phyloP scores from a whole-genome alignment of 2,888 invertebrate genomes.

The Philopedon plagiatum region DNA sequence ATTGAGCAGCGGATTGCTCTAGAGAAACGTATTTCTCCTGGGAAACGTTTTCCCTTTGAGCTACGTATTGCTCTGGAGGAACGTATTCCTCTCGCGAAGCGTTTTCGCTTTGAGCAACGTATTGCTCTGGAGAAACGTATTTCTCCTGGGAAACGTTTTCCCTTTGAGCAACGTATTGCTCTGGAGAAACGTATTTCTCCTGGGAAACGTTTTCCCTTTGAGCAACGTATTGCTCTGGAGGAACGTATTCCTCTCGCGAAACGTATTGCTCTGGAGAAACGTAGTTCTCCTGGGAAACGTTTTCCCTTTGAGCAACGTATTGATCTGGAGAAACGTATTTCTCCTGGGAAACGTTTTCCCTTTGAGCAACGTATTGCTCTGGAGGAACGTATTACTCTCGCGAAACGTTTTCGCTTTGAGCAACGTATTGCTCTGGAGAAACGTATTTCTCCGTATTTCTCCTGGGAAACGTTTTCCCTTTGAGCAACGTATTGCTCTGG shows the following conservation, averaged over 20 bases:
- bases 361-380: conserved; percentile 5
- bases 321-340: background rate
- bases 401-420: conserved; percentile 1
- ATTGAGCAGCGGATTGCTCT: too few species aligned
- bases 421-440: background rate
- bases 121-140: too few species aligned
- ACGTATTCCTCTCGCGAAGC: background rate
- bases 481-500: conserved; percentile 4
- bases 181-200: background rate
- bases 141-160: conserved; percentile 6
- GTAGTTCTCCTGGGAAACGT: background rate
- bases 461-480: background rate
- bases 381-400: too few species aligned
- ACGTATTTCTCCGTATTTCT: background rate
- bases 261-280: background rate
- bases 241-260: too few species aligned
- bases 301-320: background rate
- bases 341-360: background rate
- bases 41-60: background rate
- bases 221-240: conserved; percentile 8
- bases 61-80: background rate
- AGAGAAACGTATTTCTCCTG: background rate
- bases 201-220: background rate
- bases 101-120: background rate
- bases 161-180: conserved; percentile 4